phyloP scores from a whole-genome alignment of 2,888 invertebrate genomes.

The Dinocampus coccinellae region DNA sequence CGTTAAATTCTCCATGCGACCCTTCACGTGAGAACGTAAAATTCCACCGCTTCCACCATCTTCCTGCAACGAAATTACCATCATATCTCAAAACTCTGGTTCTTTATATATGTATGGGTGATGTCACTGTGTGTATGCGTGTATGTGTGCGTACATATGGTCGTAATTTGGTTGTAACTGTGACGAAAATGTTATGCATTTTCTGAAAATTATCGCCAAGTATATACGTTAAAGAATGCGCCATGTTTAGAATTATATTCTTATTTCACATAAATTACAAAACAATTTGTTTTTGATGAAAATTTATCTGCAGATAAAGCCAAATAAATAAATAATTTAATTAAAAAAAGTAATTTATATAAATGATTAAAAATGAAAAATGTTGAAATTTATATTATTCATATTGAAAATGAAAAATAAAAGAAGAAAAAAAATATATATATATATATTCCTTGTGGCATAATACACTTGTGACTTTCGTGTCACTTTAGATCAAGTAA shows the following conservation, averaged over 20 bases:
- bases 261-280: background rate
- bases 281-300: too few species aligned
- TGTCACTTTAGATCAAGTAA: background rate
- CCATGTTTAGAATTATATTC: too few species aligned
- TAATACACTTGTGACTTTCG: background rate
- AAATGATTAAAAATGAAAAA: too few species aligned
- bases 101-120: too few species aligned
- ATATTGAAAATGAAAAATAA: background rate
- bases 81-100: slow-evolving; percentile 23
- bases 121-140: too few species aligned
- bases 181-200: background rate
- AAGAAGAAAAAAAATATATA: too few species aligned
- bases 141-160: background rate
- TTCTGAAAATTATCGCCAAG: background rate
- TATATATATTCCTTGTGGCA: too few species aligned
- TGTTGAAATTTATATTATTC: too few species aligned
- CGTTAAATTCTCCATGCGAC: slow-evolving; percentile 23
- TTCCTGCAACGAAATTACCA: slow-evolving; percentile 32
- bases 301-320: too few species aligned
- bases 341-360: too few species aligned
- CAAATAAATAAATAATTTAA: too few species aligned
- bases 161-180: background rate
- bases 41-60: background rate
- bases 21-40: slow-evolving; percentile 14
- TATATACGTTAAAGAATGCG: background rate